phyloP scores from a whole-genome alignment of 2,113 vertebrate genomes.

The Polypterus senegalus region DNA sequence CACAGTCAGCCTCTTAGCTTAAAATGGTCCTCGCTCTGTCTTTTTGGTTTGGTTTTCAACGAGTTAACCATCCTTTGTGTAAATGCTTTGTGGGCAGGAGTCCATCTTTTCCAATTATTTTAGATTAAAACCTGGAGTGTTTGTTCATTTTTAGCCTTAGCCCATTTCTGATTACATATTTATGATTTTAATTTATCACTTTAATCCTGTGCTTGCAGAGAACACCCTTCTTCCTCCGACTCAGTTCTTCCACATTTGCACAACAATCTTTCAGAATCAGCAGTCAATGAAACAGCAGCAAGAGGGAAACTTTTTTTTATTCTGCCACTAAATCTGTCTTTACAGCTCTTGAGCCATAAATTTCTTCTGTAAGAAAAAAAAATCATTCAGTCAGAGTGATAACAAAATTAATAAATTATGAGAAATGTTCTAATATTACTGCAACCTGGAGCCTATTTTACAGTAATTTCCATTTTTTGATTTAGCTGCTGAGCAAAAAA shows the following conservation, averaged over 20 bases:
- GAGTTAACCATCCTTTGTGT: background rate
- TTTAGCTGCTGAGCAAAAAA: background rate
- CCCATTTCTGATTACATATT: background rate
- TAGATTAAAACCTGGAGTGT: background rate
- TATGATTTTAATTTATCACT: background rate
- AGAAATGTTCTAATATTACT: background rate
- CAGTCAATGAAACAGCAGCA: background rate
- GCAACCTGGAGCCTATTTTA: conserved; percentile 1
- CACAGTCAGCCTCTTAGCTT: conserved; percentile 3
- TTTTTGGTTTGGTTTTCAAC: background rate
- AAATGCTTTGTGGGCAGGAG: background rate
- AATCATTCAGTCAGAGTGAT: background rate
- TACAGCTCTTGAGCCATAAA: background rate
- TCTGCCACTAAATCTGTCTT: background rate
- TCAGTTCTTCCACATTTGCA: background rate
- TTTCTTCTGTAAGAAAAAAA: background rate
- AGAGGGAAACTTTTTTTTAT: background rate
- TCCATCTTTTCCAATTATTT: conserved; percentile 1
- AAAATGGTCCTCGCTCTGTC: background rate
- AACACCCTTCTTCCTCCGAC: background rate
- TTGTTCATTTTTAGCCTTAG: background rate
- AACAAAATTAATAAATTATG: conserved; percentile 2
- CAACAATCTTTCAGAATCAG: conserved; percentile 2
- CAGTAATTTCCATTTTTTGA: conserved; percentile 5
- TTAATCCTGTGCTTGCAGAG: no score